Evolutionary conservation across 1,140 invertebrate species (phyloP), one percentile per base, ranked within the genome.

Genomic region (Solenopsis invicta): DNA sequence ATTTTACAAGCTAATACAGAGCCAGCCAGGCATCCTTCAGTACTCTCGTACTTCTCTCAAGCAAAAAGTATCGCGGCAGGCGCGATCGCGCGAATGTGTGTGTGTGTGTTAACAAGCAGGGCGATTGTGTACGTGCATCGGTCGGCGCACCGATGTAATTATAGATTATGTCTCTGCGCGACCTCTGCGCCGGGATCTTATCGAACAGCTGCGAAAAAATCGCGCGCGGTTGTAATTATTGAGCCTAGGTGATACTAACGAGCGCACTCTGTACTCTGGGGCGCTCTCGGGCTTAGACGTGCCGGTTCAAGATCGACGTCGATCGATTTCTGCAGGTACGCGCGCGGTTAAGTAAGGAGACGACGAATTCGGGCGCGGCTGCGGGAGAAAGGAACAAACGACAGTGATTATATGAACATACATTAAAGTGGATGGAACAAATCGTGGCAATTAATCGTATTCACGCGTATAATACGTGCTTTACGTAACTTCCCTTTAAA

Each of bases 121-220:
- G 62, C 76, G 77, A 37, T 54, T 48, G 77, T 56, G 24, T 71
- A 64, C 21, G 75, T 85, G 85, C 80, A 88, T 90, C 82, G 85
- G 86, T 88, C 85, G 85, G 85, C 85, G 87, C 88, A 78, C 88
- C 92, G 93, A 94, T 94, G 93, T 93, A 94, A 95, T 95, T 95
- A 94, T 94, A 95, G 94, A 95, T 95, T 94, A 66, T 94, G 94
- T 94, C 94, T 93, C 91, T 92, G 93, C 72, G 90, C 89, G 92
- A 94, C 93, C 94, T 90, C 86, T 92, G 93, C 81, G 88, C 92
- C 89, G 75, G 75, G 87, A 89, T 87, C 88, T 93, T 94, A 93
- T 94, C 93, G 81, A 69, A 62, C 54, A 50, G 89, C 89, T 77
- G 91, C 81, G 86, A 56, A 93, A 93, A 93, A 92, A 89, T 89